Percentiles rank a stretch among this genome's conserved stretches.
Conservation (phyloP, 2,888 invertebrate species). For the Clivina fossor region DNA sequence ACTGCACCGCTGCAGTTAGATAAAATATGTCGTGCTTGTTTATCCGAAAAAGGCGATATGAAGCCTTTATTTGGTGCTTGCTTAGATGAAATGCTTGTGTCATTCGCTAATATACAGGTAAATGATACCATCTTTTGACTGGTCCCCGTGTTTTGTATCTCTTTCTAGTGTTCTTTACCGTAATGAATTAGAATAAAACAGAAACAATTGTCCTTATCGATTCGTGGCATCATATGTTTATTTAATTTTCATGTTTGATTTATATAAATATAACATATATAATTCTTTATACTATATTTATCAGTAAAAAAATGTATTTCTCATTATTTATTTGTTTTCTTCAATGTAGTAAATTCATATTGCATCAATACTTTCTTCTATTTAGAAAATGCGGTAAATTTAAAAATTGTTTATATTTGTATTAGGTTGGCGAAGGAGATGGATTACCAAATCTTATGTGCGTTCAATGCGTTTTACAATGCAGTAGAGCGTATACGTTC, state of each 20-base stretch:
- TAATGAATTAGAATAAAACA: slow-evolving; percentile 18
- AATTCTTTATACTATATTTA: neutral
- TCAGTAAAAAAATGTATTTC: neutral
- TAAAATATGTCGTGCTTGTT: slow-evolving; percentile 55
- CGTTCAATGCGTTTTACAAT: slow-evolving; percentile 57
- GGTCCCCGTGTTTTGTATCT: slow-evolving; percentile 18
- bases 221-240: slow-evolving; percentile 12
- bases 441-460: slow-evolving; percentile 56
- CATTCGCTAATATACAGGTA: slow-evolving; percentile 53
- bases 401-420: slow-evolving; percentile 20
- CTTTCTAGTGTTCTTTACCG: slow-evolving; percentile 7
- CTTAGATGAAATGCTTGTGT: slow-evolving; percentile 55
- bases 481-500: slow-evolving; percentile 57
- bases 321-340: neutral
- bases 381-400: slow-evolving; percentile 12
- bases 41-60: slow-evolving; percentile 55
- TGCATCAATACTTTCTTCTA: slow-evolving; percentile 3
- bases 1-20: slow-evolving; percentile 52
- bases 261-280: neutral
- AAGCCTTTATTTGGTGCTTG: slow-evolving; percentile 55
- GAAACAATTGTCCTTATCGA: slow-evolving; percentile 21
- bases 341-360: neutral
- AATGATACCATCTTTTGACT: slow-evolving; percentile 18
- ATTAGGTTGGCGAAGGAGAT: slow-evolving; percentile 53
- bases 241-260: neutral